phyloP scores from a whole-genome alignment of 2,888 invertebrate genomes.

The Vannuccia rotundouncinata region DNA sequence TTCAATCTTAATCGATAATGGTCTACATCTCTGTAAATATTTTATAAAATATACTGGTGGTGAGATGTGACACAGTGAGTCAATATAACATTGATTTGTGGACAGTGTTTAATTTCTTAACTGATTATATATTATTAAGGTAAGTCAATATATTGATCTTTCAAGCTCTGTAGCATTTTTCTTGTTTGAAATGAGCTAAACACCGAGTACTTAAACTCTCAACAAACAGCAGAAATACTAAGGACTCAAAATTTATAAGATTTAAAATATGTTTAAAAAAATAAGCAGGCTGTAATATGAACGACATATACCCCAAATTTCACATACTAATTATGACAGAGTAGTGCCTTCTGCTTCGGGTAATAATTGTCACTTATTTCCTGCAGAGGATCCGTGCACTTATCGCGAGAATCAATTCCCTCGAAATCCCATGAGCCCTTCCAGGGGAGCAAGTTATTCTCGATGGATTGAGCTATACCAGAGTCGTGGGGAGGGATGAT shows the following conservation, averaged over 20 bases:
- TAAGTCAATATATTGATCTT: no score
- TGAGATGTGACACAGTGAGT: no score
- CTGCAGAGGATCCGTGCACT: conserved; percentile 66
- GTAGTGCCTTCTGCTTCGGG: conserved; percentile 48
- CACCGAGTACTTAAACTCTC: no score
- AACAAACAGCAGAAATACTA: neutral
- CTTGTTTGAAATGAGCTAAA: no score
- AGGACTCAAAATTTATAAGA: neutral
- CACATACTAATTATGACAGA: conserved; percentile 28
- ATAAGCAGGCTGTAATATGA: neutral
- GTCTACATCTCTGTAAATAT: no score
- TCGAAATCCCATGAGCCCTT: conserved; percentile 70
- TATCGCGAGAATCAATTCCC: conserved; percentile 54
- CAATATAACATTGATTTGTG: no score
- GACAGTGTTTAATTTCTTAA: no score
- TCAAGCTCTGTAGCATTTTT: no score
- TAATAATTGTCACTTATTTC: conserved; percentile 68
- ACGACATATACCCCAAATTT: neutral
- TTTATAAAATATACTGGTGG: no score
- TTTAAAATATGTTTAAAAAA: neutral
- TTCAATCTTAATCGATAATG: no score
- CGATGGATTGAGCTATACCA: conserved; percentile 71
- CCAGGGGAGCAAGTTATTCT: conserved; percentile 70
- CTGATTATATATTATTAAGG: no score
- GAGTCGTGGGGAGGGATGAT: conserved; percentile 85